A percentile compares a stretch with the other conserved stretches of the same genome.
phyloP scores from a whole-genome alignment of 1,140 invertebrate genomes.

The Anthonomus grandis region DNA sequence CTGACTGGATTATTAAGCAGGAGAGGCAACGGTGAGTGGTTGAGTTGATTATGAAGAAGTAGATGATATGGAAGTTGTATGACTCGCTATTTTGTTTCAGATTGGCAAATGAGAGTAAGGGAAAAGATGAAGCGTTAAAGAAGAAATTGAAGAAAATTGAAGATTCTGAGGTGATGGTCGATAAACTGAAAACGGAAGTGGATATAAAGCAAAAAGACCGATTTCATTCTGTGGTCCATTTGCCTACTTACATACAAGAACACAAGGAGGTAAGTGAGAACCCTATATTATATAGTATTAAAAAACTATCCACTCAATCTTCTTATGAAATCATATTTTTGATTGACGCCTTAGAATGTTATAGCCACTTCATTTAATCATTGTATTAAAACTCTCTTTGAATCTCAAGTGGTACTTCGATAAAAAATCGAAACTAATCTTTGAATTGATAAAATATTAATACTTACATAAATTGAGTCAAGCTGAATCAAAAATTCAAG shows the following conservation, averaged over 20 bases:
- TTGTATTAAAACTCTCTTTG: no score
- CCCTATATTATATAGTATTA: conserved; percentile 41
- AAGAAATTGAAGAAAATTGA: conserved; percentile 60
- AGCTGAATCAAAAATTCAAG: no score
- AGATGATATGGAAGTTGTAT: no score
- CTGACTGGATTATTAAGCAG: conserved; percentile 66
- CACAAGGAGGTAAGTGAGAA: conserved; percentile 66
- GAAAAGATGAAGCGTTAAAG: conserved; percentile 51
- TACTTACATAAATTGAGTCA: no score
- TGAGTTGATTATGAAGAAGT: no score
- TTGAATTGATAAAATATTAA: no score
- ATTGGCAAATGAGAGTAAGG: conserved; percentile 10
- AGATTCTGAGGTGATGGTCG: conserved; percentile 62
- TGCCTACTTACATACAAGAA: conserved; percentile 69
- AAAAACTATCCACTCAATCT: conserved; percentile 65
- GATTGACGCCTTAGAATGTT: no score
- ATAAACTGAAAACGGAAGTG: conserved; percentile 54
- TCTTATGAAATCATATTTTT: no score
- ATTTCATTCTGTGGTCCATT: conserved; percentile 62
- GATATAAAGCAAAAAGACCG: conserved; percentile 45
- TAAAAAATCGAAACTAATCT: no score
- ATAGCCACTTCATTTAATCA: no score
- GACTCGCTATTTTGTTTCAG: conserved; percentile 10
- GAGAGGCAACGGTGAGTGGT: conserved; percentile 15
- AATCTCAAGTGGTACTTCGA: no score